Evolutionary conservation across 92 coral and sea anemone genomes (phyloP).

Genomic region (Anthopleura xanthogrammica): DNA sequence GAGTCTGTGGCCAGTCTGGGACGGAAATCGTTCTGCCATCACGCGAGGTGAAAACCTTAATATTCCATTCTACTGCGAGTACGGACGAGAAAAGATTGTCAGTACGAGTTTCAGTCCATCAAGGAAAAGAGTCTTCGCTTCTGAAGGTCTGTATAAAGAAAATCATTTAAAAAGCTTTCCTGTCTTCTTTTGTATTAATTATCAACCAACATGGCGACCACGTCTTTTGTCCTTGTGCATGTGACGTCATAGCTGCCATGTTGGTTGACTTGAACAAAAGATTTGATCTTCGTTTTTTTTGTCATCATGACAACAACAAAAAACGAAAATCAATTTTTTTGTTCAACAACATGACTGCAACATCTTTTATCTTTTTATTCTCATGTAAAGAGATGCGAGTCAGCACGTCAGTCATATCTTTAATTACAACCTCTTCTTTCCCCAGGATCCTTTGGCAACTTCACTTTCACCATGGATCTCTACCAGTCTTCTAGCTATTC

Average conservation of each 20-base stretch:
- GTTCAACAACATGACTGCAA: too few species aligned
- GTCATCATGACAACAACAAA: too few species aligned
- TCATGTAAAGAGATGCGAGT: too few species aligned
- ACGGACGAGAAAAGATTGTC: constrained; percentile 3
- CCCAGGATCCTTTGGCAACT: constrained; percentile 20
- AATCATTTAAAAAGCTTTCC: neutral
- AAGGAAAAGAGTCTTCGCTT: neutral
- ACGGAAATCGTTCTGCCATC: constrained; percentile 1
- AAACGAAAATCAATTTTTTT: too few species aligned
- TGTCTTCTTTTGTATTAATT: too few species aligned
- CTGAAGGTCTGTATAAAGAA: constrained; percentile 12
- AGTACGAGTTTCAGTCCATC: constrained; percentile 10
- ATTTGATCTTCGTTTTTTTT: too few species aligned
- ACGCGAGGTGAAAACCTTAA: neutral
- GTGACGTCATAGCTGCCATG: too few species aligned
- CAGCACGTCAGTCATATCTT: too few species aligned
- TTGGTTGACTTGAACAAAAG: too few species aligned
- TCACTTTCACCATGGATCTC: constrained; percentile 15
- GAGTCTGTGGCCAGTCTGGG: neutral
- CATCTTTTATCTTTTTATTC: too few species aligned
- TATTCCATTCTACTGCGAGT: constrained; percentile 3
- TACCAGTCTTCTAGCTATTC: neutral
- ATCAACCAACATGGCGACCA: too few species aligned
- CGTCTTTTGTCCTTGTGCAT: too few species aligned
- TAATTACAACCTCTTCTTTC: neutral